Conservation (phyloP, 2,113 vertebrate genomes). For the Benitochromis conjunctus region DNA sequence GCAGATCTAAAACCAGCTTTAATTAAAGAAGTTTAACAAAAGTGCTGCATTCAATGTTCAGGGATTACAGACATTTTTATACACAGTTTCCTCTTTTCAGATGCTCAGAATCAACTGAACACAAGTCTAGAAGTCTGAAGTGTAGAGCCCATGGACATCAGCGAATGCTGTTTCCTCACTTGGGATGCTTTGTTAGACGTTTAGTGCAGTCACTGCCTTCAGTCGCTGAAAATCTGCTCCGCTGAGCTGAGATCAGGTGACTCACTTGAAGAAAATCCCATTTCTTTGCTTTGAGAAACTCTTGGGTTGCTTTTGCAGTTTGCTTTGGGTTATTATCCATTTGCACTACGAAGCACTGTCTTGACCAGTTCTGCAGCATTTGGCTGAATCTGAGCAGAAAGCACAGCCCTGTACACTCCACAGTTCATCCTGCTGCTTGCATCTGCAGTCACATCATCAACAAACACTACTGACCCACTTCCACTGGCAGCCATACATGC, state of each 20-base stretch:
- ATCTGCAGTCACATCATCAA: neutral
- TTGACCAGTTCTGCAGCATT: neutral
- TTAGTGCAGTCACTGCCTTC: neutral
- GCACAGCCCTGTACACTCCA: neutral
- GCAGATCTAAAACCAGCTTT: neutral
- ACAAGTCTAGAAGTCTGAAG: neutral
- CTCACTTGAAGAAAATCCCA: neutral
- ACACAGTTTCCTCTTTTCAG: neutral
- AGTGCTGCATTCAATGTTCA: neutral
- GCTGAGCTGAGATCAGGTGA: neutral
- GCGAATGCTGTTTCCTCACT: neutral
- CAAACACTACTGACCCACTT: neutral
- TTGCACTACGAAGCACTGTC: neutral
- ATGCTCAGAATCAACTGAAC: neutral
- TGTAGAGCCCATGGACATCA: neutral
- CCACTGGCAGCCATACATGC: neutral
- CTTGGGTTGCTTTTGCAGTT: neutral
- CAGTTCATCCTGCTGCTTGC: neutral
- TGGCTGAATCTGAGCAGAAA: neutral
- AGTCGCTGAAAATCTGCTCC: neutral
- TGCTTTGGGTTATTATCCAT: neutral
- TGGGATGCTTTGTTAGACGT: neutral
- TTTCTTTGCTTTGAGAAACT: neutral
- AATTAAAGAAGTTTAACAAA: too few relatives aligned
- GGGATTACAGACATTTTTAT: neutral